Percentiles rank a stretch among this genome's conserved stretches.
Evolutionary conservation across 1,140 invertebrate species (phyloP).

Genomic region (Whitmania pigra): DNA sequence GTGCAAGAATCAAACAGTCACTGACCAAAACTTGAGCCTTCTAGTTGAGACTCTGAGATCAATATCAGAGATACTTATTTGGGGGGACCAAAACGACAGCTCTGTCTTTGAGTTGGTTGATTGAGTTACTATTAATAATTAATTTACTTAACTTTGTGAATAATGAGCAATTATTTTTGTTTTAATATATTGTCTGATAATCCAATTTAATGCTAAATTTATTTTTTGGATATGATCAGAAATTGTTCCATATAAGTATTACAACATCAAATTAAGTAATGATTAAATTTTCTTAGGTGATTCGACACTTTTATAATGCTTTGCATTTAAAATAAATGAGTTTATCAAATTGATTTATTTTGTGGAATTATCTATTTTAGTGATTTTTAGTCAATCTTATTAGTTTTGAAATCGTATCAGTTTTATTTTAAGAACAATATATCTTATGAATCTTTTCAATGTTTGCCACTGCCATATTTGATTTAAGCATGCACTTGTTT

Average conservation of each 20-base stretch:
- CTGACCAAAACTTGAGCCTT: slow-evolving; percentile 79
- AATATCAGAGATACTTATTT: slow-evolving; percentile 97
- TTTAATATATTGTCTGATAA: no score
- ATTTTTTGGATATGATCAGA: no score
- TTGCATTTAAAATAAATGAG: no score
- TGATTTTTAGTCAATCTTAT: not conserved
- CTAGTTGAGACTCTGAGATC: slow-evolving; percentile 92
- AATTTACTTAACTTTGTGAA: not conserved
- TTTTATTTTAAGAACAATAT: not conserved
- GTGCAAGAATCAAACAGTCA: slow-evolving; percentile 89
- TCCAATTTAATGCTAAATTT: no score
- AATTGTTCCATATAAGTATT: no score
- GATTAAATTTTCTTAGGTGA: no score
- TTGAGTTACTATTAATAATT: not conserved
- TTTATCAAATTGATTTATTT: not conserved
- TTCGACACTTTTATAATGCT: no score
- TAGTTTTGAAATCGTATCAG: not conserved
- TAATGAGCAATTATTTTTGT: no score
- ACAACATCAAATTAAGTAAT: no score
- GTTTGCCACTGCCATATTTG: no score
- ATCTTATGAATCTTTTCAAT: no score
- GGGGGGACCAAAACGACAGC: slow-evolving; percentile 99
- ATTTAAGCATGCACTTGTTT: no score
- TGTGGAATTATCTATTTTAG: not conserved
- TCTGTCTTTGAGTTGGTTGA: slow-evolving; percentile 90